These are phyloP conservation scores for Lamellibrachia satsuma DNA, from an alignment of 2,888 invertebrate species.

Conservation along the genomic window DNA sequence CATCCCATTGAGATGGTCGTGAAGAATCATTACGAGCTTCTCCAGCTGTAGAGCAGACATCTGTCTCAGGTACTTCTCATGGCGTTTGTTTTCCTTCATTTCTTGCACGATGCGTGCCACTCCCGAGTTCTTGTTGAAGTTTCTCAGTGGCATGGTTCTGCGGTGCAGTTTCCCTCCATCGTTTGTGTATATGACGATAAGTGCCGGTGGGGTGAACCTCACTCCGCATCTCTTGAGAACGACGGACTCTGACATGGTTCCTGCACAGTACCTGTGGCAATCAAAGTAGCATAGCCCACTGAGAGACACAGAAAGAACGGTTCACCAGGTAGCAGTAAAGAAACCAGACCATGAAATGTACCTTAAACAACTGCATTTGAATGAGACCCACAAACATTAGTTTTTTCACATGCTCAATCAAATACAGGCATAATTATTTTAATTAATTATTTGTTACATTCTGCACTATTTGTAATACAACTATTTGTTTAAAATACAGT, in stretches of 20 bases:
- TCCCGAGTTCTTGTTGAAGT: constrained; percentile 64
- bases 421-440: no score
- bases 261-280: background rate
- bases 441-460: no score
- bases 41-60: constrained; percentile 65
- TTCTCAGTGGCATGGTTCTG: constrained; percentile 67
- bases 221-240: constrained; percentile 60
- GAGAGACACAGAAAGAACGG: background rate
- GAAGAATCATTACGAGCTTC: constrained; percentile 66
- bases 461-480: no score
- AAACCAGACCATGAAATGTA: no score
- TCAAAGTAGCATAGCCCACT: background rate
- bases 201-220: constrained; percentile 62
- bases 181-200: constrained; percentile 58
- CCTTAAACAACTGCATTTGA: no score
- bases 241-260: background rate
- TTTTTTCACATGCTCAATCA: no score
- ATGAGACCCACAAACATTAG: no score
- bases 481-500: no score
- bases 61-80: constrained; percentile 60
- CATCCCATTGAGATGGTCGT: constrained; percentile 66
- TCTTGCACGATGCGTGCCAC: constrained; percentile 61
- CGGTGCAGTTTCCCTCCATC: constrained; percentile 34
- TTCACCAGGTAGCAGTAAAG: background rate
- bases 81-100: constrained; percentile 59